Evolutionary conservation across 2,797 vertebrate genomes (phyloP).

Genomic region (Halcyon leucocephala): DNA sequence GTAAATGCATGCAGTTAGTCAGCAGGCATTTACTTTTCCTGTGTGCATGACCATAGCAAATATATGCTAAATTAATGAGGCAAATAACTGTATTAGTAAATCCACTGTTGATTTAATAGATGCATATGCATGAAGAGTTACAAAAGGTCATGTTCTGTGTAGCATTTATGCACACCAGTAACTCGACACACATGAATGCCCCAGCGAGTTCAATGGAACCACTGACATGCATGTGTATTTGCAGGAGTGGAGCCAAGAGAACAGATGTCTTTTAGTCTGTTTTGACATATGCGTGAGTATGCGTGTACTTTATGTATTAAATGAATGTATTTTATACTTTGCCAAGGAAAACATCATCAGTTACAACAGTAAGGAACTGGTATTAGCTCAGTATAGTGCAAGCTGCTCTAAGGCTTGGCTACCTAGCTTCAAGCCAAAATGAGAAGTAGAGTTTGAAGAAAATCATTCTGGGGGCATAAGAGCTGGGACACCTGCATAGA

Average conservation of each 20-base stretch:
- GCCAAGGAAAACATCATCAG: slow-evolving; percentile 30
- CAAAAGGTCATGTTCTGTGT: background rate
- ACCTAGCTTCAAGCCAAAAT: background rate
- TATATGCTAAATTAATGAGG: background rate
- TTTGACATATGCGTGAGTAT: slow-evolving; percentile 10
- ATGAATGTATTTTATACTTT: slow-evolving; percentile 14
- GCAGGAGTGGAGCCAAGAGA: background rate
- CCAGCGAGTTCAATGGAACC: background rate
- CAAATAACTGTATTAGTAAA: background rate
- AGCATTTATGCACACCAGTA: slow-evolving; percentile 6
- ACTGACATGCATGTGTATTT: background rate
- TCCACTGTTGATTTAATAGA: background rate
- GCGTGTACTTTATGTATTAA: background rate
- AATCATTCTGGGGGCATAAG: background rate
- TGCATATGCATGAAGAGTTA: background rate
- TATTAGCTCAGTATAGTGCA: background rate
- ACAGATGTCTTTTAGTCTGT: slow-evolving; percentile 46
- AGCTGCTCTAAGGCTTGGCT: background rate
- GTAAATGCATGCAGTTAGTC: background rate
- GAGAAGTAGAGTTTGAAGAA: background rate
- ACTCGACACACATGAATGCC: background rate
- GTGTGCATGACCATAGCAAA: background rate
- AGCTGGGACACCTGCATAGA: background rate
- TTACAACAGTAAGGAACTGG: background rate
- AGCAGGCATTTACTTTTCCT: background rate